phyloP scores from a whole-genome alignment of 2,888 invertebrate genomes.

The Tenthredo distinguenda region DNA sequence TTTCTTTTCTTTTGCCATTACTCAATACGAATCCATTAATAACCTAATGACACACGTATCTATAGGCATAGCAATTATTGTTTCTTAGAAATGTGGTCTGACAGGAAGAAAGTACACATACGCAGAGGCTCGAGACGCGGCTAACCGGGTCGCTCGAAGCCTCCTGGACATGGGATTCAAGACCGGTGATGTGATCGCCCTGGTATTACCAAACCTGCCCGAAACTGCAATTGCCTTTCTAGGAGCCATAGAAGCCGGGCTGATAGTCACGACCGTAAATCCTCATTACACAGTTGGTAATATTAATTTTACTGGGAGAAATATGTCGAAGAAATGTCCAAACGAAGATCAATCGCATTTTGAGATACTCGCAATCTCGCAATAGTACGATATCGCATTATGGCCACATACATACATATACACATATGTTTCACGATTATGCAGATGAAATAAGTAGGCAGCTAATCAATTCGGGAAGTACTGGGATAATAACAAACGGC shows the following conservation, averaged over 20 bases:
- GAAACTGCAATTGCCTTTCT: slow-evolving; percentile 85
- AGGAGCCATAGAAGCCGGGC: slow-evolving; percentile 86
- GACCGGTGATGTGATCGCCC: slow-evolving; percentile 84
- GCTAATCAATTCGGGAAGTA: slow-evolving; percentile 82
- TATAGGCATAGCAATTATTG: slow-evolving; percentile 5
- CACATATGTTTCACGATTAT: slow-evolving; percentile 68
- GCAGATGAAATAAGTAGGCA: slow-evolving; percentile 87
- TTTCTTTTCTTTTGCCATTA: not conserved
- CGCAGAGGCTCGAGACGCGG: slow-evolving; percentile 83
- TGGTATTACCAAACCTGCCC: slow-evolving; percentile 88
- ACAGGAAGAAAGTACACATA: slow-evolving; percentile 88
- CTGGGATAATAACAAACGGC: slow-evolving; percentile 82
- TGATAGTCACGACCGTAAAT: slow-evolving; percentile 86
- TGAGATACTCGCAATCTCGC: not conserved
- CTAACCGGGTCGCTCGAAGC: slow-evolving; percentile 85
- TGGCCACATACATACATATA: slow-evolving; percentile 68
- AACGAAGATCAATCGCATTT: too few species aligned
- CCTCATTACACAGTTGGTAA: slow-evolving; percentile 84
- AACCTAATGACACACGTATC: not conserved
- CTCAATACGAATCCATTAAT: too few species aligned
- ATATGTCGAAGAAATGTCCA: not conserved
- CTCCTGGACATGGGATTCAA: slow-evolving; percentile 83
- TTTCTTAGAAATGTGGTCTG: slow-evolving; percentile 84
- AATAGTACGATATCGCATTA: not conserved
- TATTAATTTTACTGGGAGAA: slow-evolving; percentile 13